phyloP scores from a whole-genome alignment of 2,888 invertebrate genomes.

The Zhuqinia jingwanae region DNA sequence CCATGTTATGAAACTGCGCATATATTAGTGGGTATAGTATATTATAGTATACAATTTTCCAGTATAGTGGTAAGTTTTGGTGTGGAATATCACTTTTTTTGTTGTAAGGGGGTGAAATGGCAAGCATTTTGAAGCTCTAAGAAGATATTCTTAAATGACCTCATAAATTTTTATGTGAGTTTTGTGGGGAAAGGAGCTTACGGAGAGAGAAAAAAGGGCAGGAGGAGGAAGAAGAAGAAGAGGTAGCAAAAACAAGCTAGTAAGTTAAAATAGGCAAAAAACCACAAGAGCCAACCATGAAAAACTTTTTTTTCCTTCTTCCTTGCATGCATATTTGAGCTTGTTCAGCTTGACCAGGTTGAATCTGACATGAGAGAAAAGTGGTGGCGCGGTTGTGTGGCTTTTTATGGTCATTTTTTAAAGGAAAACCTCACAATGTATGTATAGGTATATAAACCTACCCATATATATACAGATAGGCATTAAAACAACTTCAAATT shows the following conservation, averaged over 20 bases:
- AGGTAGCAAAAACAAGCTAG: slow-evolving; percentile 51
- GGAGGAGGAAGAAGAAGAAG: slow-evolving; percentile 34
- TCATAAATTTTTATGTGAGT: slow-evolving; percentile 79
- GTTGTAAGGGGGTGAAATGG: slow-evolving; percentile 73
- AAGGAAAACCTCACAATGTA: not conserved
- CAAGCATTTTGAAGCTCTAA: slow-evolving; percentile 77
- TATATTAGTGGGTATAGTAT: not conserved
- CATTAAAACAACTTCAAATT: slow-evolving; percentile 44
- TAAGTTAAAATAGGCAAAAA: slow-evolving; percentile 58
- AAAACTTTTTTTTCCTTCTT: not conserved
- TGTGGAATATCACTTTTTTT: slow-evolving; percentile 37
- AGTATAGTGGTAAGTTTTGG: not conserved
- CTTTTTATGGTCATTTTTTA: slow-evolving; percentile 11
- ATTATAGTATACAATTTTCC: not conserved
- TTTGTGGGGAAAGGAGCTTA: slow-evolving; percentile 75
- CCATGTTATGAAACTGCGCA: slow-evolving; percentile 33
- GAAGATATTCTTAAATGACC: slow-evolving; percentile 79
- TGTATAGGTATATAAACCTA: not conserved
- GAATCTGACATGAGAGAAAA: not conserved
- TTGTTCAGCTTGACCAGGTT: slow-evolving; percentile 42
- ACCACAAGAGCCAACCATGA: slow-evolving; percentile 41
- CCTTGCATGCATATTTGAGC: slow-evolving; percentile 54
- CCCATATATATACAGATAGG: too few relatives aligned
- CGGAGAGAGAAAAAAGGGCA: slow-evolving; percentile 4
- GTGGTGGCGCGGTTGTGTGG: not conserved